phyloP scores from a whole-genome alignment of 2,888 invertebrate genomes.

The Protodeltote pygarga region DNA sequence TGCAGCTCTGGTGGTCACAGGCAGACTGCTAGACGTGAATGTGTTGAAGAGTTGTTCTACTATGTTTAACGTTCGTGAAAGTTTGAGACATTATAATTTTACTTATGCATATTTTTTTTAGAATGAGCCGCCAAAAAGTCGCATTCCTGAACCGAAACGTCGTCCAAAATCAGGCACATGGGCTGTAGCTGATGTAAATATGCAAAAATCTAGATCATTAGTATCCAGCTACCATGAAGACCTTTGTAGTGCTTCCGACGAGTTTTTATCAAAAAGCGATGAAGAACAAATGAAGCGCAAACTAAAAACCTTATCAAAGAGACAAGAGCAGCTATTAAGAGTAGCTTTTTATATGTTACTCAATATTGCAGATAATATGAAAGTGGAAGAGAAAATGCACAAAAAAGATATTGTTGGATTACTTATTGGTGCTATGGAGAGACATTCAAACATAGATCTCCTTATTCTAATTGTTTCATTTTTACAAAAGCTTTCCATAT shows the following conservation, averaged over 20 bases:
- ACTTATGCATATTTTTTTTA: slow-evolving; percentile 54
- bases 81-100: no score
- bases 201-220: slow-evolving; percentile 87
- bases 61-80: no score
- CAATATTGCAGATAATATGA: slow-evolving; percentile 98
- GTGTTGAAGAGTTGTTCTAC: no score
- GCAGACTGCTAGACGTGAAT: no score
- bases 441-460: slow-evolving; percentile 94
- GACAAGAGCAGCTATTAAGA: slow-evolving; percentile 96
- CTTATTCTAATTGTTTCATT: slow-evolving; percentile 96
- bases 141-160: slow-evolving; percentile 91
- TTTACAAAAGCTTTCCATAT: slow-evolving; percentile 97
- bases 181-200: slow-evolving; percentile 84
- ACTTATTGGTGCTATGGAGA: slow-evolving; percentile 94
- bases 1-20: no score
- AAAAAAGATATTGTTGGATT: slow-evolving; percentile 96
- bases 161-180: slow-evolving; percentile 93
- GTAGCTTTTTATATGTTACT: slow-evolving; percentile 97
- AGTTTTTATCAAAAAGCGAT: slow-evolving; percentile 86
- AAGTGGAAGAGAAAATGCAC: slow-evolving; percentile 98
- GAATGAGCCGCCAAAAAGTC: slow-evolving; percentile 89
- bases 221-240: slow-evolving; percentile 91
- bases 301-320: slow-evolving; percentile 93
- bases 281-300: slow-evolving; percentile 93
- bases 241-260: slow-evolving; percentile 83